Percentiles rank a stretch among this genome's conserved stretches.
Evolutionary conservation across 2,797 vertebrate species (phyloP).

Genomic region (Argentina silus): DNA sequence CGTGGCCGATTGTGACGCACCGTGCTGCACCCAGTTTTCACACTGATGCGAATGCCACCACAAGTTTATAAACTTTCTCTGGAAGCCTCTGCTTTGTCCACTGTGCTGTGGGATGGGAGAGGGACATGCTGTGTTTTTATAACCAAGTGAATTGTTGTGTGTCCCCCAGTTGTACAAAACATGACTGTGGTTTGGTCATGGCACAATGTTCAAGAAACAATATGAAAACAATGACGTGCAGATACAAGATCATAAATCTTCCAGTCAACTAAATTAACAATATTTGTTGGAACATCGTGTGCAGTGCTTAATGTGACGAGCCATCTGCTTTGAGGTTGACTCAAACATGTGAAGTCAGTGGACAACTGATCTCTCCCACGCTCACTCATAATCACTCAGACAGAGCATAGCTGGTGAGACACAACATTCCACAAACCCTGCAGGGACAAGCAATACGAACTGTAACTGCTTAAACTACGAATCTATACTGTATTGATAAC

Average conservation of each 20-base stretch:
- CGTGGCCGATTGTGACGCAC: constrained; percentile 94
- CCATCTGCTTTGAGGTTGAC: neutral
- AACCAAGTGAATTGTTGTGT: constrained; percentile 1
- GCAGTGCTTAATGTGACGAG: neutral
- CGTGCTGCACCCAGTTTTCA: constrained; percentile 88
- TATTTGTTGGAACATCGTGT: neutral
- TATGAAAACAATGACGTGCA: neutral
- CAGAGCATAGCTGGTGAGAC: neutral
- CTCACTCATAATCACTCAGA: neutral
- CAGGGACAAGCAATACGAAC: neutral
- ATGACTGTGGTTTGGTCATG: neutral
- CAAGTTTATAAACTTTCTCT: constrained; percentile 76
- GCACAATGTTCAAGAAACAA: neutral
- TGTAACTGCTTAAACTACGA: neutral
- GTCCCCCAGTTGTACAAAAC: constrained; percentile 20
- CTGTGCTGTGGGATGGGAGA: constrained; percentile 53
- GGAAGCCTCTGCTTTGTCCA: constrained; percentile 75
- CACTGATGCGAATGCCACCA: constrained; percentile 87
- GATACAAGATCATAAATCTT: neutral
- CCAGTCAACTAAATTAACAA: neutral
- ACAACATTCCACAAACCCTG: too few relatives aligned
- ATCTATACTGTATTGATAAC: neutral
- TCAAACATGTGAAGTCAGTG: neutral
- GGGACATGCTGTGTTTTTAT: constrained; percentile 13
- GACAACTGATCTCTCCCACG: neutral